Evolutionary conservation across 2,113 vertebrate genomes (phyloP), one percentile per base, ranked within the genome.

Genomic region (Neodontobutis hainanensis): DNA sequence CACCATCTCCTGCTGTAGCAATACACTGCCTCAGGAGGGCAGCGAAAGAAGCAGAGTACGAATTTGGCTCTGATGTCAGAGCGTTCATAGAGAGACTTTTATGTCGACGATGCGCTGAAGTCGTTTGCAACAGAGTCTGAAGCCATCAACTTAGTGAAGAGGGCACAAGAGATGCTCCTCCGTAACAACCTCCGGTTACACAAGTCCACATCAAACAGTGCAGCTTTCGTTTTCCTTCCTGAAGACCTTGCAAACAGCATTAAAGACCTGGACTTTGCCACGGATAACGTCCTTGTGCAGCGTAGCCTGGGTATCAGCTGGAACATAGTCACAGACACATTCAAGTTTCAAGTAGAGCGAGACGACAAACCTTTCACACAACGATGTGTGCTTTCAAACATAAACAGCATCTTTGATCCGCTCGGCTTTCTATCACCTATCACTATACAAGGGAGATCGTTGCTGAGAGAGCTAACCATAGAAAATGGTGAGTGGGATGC

Each of bases 51-150:
- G 47, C 53, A 8, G 52, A 55, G 1, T 14, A 35, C 5, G 6
- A 58, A 48, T 5, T 58, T 27, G 53, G 60, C 0, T 4, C 12
- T 0, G 53, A 72, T 8, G 57, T 45, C 4, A n/a, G 57, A 0
- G 42, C 35, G 16, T 72, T 64, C 49, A 19, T 72, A 4, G 61
- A n/a, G n/a, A n/a, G n/a, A n/a, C n/a, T 6, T 15, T n/a, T n/a
- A n/a, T n/a, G n/a, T n/a, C n/a, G n/a, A n/a, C n/a, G n/a, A n/a
- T n/a, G n/a, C n/a, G n/a, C n/a, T 71, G 5, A 16, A 62, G 11
- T 70, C 68, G 2, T 1, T 62, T 1, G n/a, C 43, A 42, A 38
- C 43, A 36, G 50, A 62, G 38, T 34, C 34, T 6, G 48, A 61
- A 0, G 60, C 56, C 16, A 60, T 50, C 14, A 16, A 51, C 14